phyloP scores from a whole-genome alignment of 2,888 invertebrate species.

The Mythimna lalbum region DNA sequence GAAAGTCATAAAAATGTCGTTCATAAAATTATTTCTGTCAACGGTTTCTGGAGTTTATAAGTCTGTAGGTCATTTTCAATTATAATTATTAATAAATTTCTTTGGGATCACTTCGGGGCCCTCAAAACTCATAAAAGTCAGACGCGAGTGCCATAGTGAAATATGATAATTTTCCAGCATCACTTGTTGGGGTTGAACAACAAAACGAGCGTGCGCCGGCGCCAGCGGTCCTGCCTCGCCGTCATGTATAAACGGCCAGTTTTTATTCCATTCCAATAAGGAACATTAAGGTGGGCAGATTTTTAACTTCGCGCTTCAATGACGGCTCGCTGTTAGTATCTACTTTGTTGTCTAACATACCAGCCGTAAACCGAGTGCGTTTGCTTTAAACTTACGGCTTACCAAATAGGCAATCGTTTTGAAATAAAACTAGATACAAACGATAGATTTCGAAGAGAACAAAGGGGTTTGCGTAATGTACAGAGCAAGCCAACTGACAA shows the following conservation, averaged over 20 bases:
- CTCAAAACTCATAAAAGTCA: slow-evolving; percentile 79
- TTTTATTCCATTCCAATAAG: slow-evolving; percentile 84
- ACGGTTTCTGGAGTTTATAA: slow-evolving; percentile 59
- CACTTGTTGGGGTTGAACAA: slow-evolving; percentile 72
- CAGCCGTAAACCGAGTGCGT: slow-evolving; percentile 38
- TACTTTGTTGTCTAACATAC: slow-evolving; percentile 53
- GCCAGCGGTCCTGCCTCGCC: slow-evolving; percentile 82
- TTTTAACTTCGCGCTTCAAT: slow-evolving; percentile 74
- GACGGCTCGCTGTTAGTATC: slow-evolving; percentile 63
- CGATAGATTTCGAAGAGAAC: slow-evolving; percentile 58
- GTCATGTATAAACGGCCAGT: slow-evolving; percentile 78
- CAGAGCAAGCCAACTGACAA: slow-evolving; percentile 39
- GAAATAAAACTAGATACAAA: slow-evolving; percentile 57
- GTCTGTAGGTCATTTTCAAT: slow-evolving; percentile 70
- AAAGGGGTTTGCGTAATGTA: slow-evolving; percentile 66
- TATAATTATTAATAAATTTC: slow-evolving; percentile 70
- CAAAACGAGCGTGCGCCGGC: slow-evolving; percentile 77
- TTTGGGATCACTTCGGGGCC: slow-evolving; percentile 62
- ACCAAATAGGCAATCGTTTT: slow-evolving; percentile 57
- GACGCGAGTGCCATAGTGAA: slow-evolving; percentile 81
- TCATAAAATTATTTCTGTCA: slow-evolving; percentile 69
- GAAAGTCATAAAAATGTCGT: slow-evolving; percentile 63
- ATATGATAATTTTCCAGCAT: slow-evolving; percentile 83
- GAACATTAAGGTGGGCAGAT: slow-evolving; percentile 81
- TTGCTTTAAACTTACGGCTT: slow-evolving; percentile 52